Base-by-base conservation (phyloP, 2,797 vertebrate species). In the Moxostoma hubbsi region DNA sequence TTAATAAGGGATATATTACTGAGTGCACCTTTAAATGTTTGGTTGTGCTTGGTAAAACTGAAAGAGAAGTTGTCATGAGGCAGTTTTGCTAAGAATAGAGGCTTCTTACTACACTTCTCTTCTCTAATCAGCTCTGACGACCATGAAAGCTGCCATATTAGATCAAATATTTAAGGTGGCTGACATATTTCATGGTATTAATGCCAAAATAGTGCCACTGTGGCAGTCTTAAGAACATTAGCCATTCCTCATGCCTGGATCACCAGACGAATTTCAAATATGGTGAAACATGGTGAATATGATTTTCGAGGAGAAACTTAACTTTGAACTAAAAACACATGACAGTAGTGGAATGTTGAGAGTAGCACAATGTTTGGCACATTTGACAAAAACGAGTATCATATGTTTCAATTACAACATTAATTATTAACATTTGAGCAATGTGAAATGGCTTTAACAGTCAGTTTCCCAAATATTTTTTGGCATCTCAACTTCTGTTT, bases 131-230 rank as follows among this genome's bases (percentile, higher is more conserved):
- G 49, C 51, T 67, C 75, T 81, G 5, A 79, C 55, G 45, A 79
- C 74, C 66, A 76, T 84, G 75, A 81, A 83, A 85, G 77, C 45
- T 76, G 70, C 53, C 77, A 63, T 64, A 53, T 80, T 67, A 55
- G 13, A 43, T 45, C 75, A 68, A 50, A 80, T 73, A 57, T 84
- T 70, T 79, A 79, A 83, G 54, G 83, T 68, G 45, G 45, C 58
- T 73, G 70, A 70, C 77, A 80, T 84, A 76, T 73, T 46, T 79
- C 57, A 9, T 64, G 79, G 81, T 73, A 80, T 82, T 65, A 55
- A 36, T 47, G 53, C 12, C 83, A 67, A 65, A 68, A 77, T 55
- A 69, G 65, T 24, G 53, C 13, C 46, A 50, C 67, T 69, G 70
- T 36, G 13, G 74, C 57, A 62, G 63, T 76, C 46, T 66, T 73